Evolutionary conservation across 2,113 vertebrate species (phyloP), one percentile per base, ranked within the genome.

Genomic region (Coptodon rendalli): DNA sequence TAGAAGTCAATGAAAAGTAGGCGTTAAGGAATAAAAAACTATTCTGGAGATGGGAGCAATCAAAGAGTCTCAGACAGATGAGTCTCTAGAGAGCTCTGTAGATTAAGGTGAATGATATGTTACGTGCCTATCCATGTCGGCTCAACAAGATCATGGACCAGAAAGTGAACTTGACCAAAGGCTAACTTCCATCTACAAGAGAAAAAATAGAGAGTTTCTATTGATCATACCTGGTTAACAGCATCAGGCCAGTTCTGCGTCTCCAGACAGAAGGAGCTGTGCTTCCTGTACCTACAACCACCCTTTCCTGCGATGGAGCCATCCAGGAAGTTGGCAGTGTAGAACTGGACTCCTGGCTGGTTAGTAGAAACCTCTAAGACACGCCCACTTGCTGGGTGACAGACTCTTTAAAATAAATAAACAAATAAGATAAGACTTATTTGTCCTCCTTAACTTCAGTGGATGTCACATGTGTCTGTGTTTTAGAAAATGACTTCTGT

Each of bases 171-270:
- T n/a, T 0, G 31, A 66, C 61, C 4, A 0, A 66, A 12, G 31
- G 5, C 8, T 14, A 43, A 73, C 38, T 43, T 43, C 22, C 38
- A 43, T 43, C 40, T 45, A 43, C 22, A 43, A 73, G 22, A 45
- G 38, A 71, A 43, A 4, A 27, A 73, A 73, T 4, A n/a, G 9
- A 34, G 14, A 29, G 68, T 76, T 48, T 48, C 22, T 76, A 17
- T 5, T 17, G 24, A 48, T 48, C 81, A 16, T 89, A 99, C 99
- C 98, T 98, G 96, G 92, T 99, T 99, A 81, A 99, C 90, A 0
- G 98, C 97, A 7, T 99, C 96, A 0, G 98, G 99, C 98, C 99
- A 99, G 91, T 96, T 97, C 94, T 99, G 98, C 2, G 98, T 98
- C 96, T 99, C 98, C 13, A 99, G 94, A 87, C 98, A 99, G 93